Percentiles rank a stretch among this genome's conserved stretches.
phyloP scores from a whole-genome alignment of 2,797 vertebrate species.

The Nannoperca obscura region DNA sequence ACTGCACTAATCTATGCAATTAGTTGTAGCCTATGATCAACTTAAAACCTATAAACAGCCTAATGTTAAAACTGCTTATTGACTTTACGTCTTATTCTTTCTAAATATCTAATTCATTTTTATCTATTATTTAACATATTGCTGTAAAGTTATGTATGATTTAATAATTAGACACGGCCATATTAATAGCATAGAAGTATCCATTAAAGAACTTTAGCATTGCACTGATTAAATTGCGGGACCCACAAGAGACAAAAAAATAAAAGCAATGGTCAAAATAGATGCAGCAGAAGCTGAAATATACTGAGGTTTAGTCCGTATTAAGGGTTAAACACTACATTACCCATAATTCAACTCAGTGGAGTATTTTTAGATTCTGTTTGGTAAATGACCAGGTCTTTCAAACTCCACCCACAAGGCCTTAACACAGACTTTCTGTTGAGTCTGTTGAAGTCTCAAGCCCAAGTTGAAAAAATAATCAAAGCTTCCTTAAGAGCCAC shows the following conservation, averaged over 20 bases:
- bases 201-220: background rate
- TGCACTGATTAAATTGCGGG: background rate
- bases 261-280: background rate
- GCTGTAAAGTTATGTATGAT: background rate
- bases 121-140: background rate
- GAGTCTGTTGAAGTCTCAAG: background rate
- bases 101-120: background rate
- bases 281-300: background rate
- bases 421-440: background rate
- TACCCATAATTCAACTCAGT: conserved; percentile 20
- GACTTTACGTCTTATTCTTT: background rate
- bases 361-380: background rate
- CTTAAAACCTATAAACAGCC: background rate
- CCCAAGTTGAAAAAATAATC: background rate
- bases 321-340: background rate
- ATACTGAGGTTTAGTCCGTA: background rate
- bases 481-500: conserved; percentile 1
- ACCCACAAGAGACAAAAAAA: background rate
- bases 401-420: background rate
- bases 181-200: too few relatives aligned
- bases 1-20: too few relatives aligned
- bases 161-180: background rate
- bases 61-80: background rate
- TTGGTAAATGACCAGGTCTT: background rate
- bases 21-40: too few relatives aligned